Base-by-base conservation (phyloP, 2,113 vertebrate species). In the Caloenas nicobarica region DNA sequence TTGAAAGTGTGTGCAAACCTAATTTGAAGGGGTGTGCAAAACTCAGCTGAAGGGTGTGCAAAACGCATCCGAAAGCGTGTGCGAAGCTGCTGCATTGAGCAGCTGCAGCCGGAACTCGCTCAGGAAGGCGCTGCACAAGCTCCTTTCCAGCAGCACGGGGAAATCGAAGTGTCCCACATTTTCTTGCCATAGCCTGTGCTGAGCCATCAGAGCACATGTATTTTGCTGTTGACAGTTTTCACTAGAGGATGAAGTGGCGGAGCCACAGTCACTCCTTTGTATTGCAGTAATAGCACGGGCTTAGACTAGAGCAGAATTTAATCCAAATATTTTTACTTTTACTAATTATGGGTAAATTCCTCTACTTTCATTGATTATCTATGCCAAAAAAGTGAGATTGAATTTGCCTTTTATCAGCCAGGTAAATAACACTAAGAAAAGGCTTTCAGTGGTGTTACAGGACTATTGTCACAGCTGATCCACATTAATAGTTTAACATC, bases 81-180 rank as follows among this genome's bases (percentile, higher is more conserved):
- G 57, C 50, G 38, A 48, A 66, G n/a, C 58, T 60, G 54, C 58
- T 26, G 69, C 78, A 60, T 61, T 11, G 2, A 0, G 54, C 50
- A 60, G 44, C 48, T 36, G 8, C 36, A 44, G 34, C 16, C 64
- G 25, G 28, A 29, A 28, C 69, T 17, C 1, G 1, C 46, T 44
- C 23, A 4, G 10, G 33, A 42, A 76, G 24, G 42, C 0, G 1
- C 61, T 42, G 42, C 25, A 4, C 18, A 11, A 16, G 57, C 25
- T 80, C 57, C 48, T 28, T 22, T 34, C 11, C 48, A 2, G 4
- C 22, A 21, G 8, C n/a, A 8, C 0, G 0, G 42, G 28, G 22
- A 70, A 81, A 69, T 62, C 17, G 19, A 12, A 10, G 29, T 42
- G 23, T 38, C 18, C 50, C 16, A 1, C 0, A 6, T 12, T 65